Evolutionary conservation across 2,797 vertebrate species (phyloP), one percentile per base, ranked within the genome.

Genomic region (Argya squamiceps): DNA sequence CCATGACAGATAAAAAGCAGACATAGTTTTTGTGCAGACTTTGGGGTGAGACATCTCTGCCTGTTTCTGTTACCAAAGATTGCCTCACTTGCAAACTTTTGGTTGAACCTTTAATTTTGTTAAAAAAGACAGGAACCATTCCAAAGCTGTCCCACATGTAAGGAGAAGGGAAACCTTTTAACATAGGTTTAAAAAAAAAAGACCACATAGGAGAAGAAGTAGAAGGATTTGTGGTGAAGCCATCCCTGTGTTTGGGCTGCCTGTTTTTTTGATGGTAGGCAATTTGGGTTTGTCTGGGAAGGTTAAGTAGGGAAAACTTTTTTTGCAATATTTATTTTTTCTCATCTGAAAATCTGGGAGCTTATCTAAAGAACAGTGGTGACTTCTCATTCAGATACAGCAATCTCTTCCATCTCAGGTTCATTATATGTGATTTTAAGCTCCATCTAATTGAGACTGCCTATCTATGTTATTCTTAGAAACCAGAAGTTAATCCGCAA

Each of bases 391-490:
- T 81, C 79, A 88, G 60, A 86, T 91, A 71, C 34, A 86, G 58
- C 73, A 52, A 88, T 91, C 55, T 89, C 65, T 91, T 92, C 84
- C 3, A 2, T 88, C 93, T 95, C 58, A 55, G 43, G 80, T 92
- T 89, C 1, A 0, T 95, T 96, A 41, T 76, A 81, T 93, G 82
- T 92, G 84, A 85, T 94, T 96, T 93, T 93, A 94, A 88, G 84
- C 69, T 92, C 76, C 86, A 73, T 64, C 85, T 97, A 94, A 93
- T 94, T 96, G 87, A 91, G 89, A 67, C 84, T 96, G 69, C 69
- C 82, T 96, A 97, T 96, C 96, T 94, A 23, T 96, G 93, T 96
- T 96, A 89, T 93, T 95, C 84, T 96, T 95, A 86, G 91, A 86
- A 86, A 86, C 69, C 63, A 88, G 55, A 94, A 96, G 59, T 93